These are phyloP conservation scores for Aethina tumida DNA, from an alignment of 1,140 invertebrate genomes.

Conservation along the genomic window DNA sequence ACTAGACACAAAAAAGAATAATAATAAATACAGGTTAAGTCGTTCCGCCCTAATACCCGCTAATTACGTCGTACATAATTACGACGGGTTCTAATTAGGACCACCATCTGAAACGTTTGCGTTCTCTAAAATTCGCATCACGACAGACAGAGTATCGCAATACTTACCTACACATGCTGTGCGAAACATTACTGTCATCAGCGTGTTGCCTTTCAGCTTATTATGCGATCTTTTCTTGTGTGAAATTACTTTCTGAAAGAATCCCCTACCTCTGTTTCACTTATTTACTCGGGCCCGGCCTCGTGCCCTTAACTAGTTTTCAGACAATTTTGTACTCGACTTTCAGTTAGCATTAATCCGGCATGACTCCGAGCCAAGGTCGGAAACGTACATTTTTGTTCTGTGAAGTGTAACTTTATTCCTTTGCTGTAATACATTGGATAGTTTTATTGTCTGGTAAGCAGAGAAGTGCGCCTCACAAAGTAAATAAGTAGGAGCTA, in stretches of 20 bases:
- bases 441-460: too few relatives aligned
- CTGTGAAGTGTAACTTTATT: too few relatives aligned
- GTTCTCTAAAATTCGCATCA: conserved; percentile 12
- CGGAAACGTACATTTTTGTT: too few relatives aligned
- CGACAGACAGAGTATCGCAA: conserved; percentile 9
- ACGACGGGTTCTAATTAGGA: conserved; percentile 16
- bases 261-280: conserved; percentile 4
- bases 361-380: too few relatives aligned
- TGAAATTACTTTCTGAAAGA: conserved; percentile 20
- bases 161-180: conserved; percentile 10
- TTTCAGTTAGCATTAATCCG: too few relatives aligned
- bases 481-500: too few relatives aligned
- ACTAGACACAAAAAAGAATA: conserved; percentile 3
- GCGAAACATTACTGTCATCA: conserved; percentile 11
- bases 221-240: conserved; percentile 18
- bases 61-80: conserved; percentile 18
- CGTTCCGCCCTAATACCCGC: conserved; percentile 13
- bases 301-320: not conserved
- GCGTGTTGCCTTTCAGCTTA: conserved; percentile 11
- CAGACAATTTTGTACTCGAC: not conserved
- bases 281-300: conserved; percentile 7
- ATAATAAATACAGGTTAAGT: conserved; percentile 3
- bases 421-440: too few relatives aligned
- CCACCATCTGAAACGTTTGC: conserved; percentile 13
- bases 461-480: too few relatives aligned